Evolutionary conservation across 1,140 invertebrate species (phyloP).

Genomic region (Asbolus verrucosus): DNA sequence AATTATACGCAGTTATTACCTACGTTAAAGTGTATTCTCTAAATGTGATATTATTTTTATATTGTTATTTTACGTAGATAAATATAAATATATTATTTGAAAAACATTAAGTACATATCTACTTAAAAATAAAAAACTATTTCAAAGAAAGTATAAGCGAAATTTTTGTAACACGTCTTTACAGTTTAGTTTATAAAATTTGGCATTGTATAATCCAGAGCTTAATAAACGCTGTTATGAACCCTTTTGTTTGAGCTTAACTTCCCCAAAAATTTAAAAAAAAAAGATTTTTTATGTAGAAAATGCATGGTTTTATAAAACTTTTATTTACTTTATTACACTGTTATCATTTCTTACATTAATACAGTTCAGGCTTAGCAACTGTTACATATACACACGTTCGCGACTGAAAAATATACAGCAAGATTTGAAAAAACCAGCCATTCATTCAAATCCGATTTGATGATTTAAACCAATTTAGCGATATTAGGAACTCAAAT

Average conservation of each 20-base stretch:
- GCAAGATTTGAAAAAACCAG: too few species aligned
- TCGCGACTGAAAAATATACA: too few species aligned
- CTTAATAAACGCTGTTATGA: constrained; percentile 20
- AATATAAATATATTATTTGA: constrained; percentile 24
- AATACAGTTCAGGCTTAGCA: constrained; percentile 11
- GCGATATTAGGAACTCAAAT: constrained; percentile 24
- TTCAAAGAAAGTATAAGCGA: not conserved
- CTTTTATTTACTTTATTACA: constrained; percentile 12
- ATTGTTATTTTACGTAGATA: constrained; percentile 41
- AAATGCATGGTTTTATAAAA: constrained; percentile 15
- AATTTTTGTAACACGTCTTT: not conserved
- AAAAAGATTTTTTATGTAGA: constrained; percentile 2
- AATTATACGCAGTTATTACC: constrained; percentile 25
- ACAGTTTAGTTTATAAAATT: constrained; percentile 12
- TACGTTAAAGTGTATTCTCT: constrained; percentile 33
- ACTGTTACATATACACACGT: not conserved
- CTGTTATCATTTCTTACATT: constrained; percentile 35
- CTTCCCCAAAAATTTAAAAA: too few species aligned
- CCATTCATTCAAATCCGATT: too few species aligned
- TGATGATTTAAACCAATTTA: too few species aligned
- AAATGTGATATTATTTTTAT: constrained; percentile 46
- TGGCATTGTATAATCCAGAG: constrained; percentile 25
- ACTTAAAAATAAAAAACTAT: not conserved
- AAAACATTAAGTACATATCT: not conserved
- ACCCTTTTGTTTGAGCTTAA: not conserved